Conservation (phyloP, 1,140 invertebrate genomes). For the Leptoteleia sp. region DNA sequence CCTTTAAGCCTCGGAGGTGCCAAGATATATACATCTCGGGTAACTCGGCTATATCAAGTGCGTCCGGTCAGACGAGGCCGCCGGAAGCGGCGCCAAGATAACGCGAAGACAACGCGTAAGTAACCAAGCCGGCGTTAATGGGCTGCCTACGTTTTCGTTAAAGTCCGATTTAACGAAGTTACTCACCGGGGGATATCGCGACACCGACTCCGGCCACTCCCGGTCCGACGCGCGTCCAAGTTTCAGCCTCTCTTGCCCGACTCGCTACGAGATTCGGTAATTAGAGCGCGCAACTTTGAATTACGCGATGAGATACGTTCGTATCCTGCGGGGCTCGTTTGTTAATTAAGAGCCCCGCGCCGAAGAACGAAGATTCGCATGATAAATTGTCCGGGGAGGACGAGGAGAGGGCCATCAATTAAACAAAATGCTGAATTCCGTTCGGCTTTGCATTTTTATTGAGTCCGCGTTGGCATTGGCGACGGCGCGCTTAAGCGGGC, state of each 20-base stretch:
- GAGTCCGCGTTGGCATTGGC: slow-evolving; percentile 2
- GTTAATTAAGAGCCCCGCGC: slow-evolving; percentile 73
- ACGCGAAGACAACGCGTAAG: slow-evolving; percentile 61
- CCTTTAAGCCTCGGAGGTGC: slow-evolving; percentile 69
- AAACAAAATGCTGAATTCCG: slow-evolving; percentile 28
- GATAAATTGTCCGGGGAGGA: slow-evolving; percentile 48
- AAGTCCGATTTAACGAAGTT: slow-evolving; percentile 69
- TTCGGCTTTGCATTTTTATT: slow-evolving; percentile 60
- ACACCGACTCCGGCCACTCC: slow-evolving; percentile 47
- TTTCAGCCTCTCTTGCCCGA: slow-evolving; percentile 66
- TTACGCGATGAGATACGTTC: slow-evolving; percentile 70
- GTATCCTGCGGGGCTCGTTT: slow-evolving; percentile 73
- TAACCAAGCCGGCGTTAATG: slow-evolving; percentile 59
- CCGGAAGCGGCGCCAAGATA: slow-evolving; percentile 78
- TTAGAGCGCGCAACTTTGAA: slow-evolving; percentile 79
- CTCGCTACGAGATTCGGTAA: slow-evolving; percentile 77
- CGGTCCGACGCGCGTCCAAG: slow-evolving; percentile 61
- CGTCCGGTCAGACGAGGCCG: slow-evolving; percentile 76
- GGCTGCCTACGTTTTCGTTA: slow-evolving; percentile 68
- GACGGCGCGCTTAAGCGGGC: slow-evolving; percentile 45
- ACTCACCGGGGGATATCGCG: slow-evolving; percentile 54
- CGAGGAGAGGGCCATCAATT: slow-evolving; percentile 39
- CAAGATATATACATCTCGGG: no score
- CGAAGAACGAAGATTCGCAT: slow-evolving; percentile 61
- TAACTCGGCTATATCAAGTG: slow-evolving; percentile 77